phyloP scores from a whole-genome alignment of 1,140 invertebrate species.

The Oedothorax gibbosus region DNA sequence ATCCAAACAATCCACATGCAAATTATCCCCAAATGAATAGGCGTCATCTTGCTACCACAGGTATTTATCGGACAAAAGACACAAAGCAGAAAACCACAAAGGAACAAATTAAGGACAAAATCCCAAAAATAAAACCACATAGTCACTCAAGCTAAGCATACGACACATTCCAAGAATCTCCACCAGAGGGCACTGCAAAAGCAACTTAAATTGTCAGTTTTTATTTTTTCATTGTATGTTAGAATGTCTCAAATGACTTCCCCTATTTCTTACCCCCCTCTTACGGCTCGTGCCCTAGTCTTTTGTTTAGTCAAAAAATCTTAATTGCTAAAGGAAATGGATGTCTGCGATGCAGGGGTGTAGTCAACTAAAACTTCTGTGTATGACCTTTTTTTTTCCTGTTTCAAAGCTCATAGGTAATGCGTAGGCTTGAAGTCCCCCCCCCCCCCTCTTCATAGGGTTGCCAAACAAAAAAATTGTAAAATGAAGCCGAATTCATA shows the following conservation, averaged over 20 bases:
- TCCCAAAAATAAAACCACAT: conserved; percentile 8
- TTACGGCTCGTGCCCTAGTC: conserved; percentile 40
- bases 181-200: conserved; percentile 42
- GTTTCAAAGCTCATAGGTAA: conserved; percentile 28
- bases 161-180: conserved; percentile 19
- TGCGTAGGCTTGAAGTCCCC: conserved; percentile 49
- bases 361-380: conserved; percentile 55
- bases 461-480: no score
- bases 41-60: neutral
- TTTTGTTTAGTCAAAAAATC: conserved; percentile 53
- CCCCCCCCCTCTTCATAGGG: neutral
- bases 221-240: neutral
- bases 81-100: neutral
- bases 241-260: conserved; percentile 1
- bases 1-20: conserved; percentile 12
- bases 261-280: neutral
- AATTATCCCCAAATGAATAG: conserved; percentile 47
- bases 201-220: conserved; percentile 21
- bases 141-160: neutral
- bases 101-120: conserved; percentile 13
- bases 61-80: conserved; percentile 38
- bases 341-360: conserved; percentile 43
- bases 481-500: no score
- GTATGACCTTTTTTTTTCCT: conserved; percentile 22
- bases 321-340: conserved; percentile 58